Base-by-base conservation (phyloP, 2,113 vertebrate genomes). In the Lamprologus lemairii region DNA sequence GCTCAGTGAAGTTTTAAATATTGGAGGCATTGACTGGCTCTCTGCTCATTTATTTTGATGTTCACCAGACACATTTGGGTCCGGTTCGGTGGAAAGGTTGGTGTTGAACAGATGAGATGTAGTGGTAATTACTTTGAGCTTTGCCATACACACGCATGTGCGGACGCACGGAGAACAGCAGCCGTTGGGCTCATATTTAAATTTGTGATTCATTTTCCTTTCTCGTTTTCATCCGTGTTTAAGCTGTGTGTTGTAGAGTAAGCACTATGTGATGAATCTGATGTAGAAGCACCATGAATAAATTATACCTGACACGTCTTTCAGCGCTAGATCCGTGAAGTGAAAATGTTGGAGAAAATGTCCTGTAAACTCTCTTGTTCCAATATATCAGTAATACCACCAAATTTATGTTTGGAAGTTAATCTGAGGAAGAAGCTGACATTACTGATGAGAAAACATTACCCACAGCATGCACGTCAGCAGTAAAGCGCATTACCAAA, bases 1-100 rank as follows among this genome's bases (percentile, higher is more conserved):
- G 90, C 93, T 95, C 88, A 86, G 91, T 88, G 89, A 92, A 92
- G 90, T 95, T 94, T 95, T 94, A 92, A 94, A 92, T 95, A 94
- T 93, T 83, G 53, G 83, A 92, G 60, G 55, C 84, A 83, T 19
- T 80, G 89, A 88, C 81, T 37, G 84, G 91, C 79, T 83, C 75
- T 42, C 78, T 82, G 86, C 90, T 90, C 88, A 87, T 92, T 90
- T 88, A 88, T 85, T 91, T 86, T 68, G 85, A 89, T 80, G 85
- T 84, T 83, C 91, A 37, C 9, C 88, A 60, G 92, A 81, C 90
- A 35, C 58, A 35, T 86, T 83, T 53, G 85, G 80, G 83, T 86
- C 84, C 16, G 86, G 88, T 86, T 90, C 45, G 13, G 71, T 47
- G 83, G 60, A 89, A 73, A 89, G 90, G 89, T 91, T 79, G 89